Percentiles rank a stretch among this genome's conserved stretches.
These are phyloP conservation scores for Periophthalmodon schlosseri DNA, from an alignment of 2,113 vertebrate species.

Conservation along the genomic window DNA sequence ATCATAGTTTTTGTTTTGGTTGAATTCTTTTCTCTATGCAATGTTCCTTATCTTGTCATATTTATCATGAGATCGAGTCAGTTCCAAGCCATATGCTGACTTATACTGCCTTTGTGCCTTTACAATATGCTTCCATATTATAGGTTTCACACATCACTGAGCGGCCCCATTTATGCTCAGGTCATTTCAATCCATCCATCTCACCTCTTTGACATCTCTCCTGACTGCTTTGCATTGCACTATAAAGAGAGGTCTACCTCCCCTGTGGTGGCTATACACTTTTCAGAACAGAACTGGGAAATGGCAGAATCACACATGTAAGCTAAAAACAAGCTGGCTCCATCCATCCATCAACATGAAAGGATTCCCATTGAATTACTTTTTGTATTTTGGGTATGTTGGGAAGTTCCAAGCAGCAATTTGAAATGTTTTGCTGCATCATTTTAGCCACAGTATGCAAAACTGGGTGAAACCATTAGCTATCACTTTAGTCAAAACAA, in stretches of 20 bases:
- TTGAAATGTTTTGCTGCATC: background rate
- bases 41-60: background rate
- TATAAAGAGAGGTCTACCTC: background rate
- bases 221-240: background rate
- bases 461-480: background rate
- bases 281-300: background rate
- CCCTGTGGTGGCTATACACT: background rate
- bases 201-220: background rate
- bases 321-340: background rate
- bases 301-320: background rate
- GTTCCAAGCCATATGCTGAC: background rate
- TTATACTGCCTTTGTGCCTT: background rate
- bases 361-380: background rate
- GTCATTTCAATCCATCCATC: constrained; percentile 7
- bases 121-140: background rate
- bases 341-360: background rate
- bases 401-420: background rate
- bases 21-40: too few relatives aligned
- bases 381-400: background rate
- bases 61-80: background rate
- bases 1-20: too few relatives aligned
- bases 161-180: background rate
- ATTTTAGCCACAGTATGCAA: background rate
- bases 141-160: background rate
- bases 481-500: too few relatives aligned